These are phyloP conservation scores for Artemia sinica DNA, from an alignment of 2,888 invertebrate genomes.

Conservation along the genomic window DNA sequence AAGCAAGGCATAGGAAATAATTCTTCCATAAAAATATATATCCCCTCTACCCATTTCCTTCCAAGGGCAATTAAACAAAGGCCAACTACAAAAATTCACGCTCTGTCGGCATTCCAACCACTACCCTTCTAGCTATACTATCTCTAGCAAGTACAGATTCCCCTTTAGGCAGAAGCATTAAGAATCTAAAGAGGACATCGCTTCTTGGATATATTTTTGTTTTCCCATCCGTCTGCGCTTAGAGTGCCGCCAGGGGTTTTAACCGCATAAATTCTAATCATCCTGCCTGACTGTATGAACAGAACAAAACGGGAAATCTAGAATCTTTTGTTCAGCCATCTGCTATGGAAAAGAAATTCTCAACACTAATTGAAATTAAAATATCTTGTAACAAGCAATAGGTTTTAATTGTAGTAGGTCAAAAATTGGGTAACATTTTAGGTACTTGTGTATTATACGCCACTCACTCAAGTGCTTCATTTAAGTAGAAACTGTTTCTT, in stretches of 20 bases:
- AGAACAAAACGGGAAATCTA: neutral
- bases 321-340: neutral
- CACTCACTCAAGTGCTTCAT: no score
- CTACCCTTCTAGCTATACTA: slow-evolving; percentile 5
- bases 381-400: no score
- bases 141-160: neutral
- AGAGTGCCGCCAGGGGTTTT: slow-evolving; percentile 8
- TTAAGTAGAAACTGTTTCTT: no score
- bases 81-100: neutral
- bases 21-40: neutral
- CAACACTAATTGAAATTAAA: no score
- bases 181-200: neutral
- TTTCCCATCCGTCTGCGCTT: slow-evolving; percentile 7
- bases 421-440: no score
- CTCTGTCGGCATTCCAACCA: neutral
- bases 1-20: neutral
- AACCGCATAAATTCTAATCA: slow-evolving; percentile 14
- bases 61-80: slow-evolving; percentile 6
- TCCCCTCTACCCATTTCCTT: slow-evolving; percentile 10
- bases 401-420: no score
- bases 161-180: slow-evolving; percentile 8
- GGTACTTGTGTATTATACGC: no score
- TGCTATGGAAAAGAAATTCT: neutral
- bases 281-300: neutral
- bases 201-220: neutral